Base-by-base conservation (phyloP, 2,888 invertebrate species). In the Lymantria dispar region DNA sequence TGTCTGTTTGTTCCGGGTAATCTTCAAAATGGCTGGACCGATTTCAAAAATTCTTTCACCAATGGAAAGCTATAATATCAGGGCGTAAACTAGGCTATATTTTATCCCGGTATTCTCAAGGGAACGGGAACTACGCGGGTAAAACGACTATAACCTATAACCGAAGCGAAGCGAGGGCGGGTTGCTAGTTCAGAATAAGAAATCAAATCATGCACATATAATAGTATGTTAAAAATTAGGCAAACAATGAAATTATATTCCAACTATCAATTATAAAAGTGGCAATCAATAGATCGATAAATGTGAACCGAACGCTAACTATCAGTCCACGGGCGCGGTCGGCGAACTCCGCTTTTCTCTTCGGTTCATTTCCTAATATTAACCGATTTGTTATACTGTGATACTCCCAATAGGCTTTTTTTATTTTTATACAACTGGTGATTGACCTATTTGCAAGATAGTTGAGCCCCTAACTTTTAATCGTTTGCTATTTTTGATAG, bases 321-420 rank as follows among this genome's bases (percentile, higher is more conserved):
- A 56, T 53, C 48, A 55, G 53, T 38, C 45, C 31, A 13, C 30
- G 42, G 46, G 44, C 49, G 52, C 64, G 66, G 66, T 64, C 67
- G 62, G 48, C 54, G 67, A 67, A 61, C 65, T 59, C 65, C 14
- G 29, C 69, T 76, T 78, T 80, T 72, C 68, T 75, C 71, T 65
- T 65, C 66, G 73, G 69, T 81, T 76, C 75, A 74, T 72, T 79
- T 76, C 68, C 71, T 67, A 80, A 74, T 72, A 66, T 60, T 73
- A 73, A 75, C 73, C 80, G 79, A 85, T 85, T 86, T 75, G 82
- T 78, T 80, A 75, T 75, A 79, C 75, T 60, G 48, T 52, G 39
- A 47, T 52, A 53, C 54, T 52, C n/a, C 36, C 45, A 52, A 45
- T 52, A 43, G 38, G 31, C 38, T 33, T 12, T 14, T 40, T 13